Evolutionary conservation across 2,113 vertebrate genomes (phyloP).

Genomic region (Nettapus auritus): DNA sequence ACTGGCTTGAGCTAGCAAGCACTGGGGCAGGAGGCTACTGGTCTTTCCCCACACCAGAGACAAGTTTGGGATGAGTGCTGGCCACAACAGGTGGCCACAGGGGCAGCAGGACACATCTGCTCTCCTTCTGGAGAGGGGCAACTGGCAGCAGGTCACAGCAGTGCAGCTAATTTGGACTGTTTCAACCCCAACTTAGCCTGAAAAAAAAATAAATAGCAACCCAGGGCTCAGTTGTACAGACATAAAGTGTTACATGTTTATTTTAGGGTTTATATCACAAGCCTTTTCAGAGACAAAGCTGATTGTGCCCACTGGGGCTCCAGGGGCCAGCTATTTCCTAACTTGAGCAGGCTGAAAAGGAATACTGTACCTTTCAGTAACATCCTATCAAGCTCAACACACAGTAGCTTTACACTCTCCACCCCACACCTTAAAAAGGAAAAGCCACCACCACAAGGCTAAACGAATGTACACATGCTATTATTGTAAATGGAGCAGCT

Average conservation of each 20-base stretch:
- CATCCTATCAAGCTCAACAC: conserved; percentile 67
- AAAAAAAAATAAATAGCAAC: conserved; percentile 64
- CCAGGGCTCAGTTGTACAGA: conserved; percentile 71
- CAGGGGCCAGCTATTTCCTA: conserved; percentile 3
- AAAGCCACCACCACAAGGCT: conserved; percentile 73
- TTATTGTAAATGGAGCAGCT: conserved; percentile 72
- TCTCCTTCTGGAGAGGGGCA: background rate
- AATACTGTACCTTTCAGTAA: conserved; percentile 67
- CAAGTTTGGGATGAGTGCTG: accelerated
- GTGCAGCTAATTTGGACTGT: background rate
- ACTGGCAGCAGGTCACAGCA: conserved; percentile 16
- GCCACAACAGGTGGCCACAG: background rate
- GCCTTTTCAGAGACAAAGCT: conserved; percentile 70
- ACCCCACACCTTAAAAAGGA: conserved; percentile 54
- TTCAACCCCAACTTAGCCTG: background rate
- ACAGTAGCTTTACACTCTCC: conserved; percentile 66
- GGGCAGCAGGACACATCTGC: background rate
- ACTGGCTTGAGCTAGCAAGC: background rate
- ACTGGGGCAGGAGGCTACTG: background rate
- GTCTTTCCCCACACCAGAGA: background rate
- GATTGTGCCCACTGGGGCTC: background rate
- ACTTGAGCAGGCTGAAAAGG: conserved; percentile 58
- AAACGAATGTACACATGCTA: conserved; percentile 70
- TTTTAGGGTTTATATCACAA: conserved; percentile 78
- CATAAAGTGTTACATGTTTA: conserved; percentile 75